These are phyloP conservation scores for Trogon surrucura DNA, from an alignment of 2,113 vertebrate genomes.

Conservation along the genomic window DNA sequence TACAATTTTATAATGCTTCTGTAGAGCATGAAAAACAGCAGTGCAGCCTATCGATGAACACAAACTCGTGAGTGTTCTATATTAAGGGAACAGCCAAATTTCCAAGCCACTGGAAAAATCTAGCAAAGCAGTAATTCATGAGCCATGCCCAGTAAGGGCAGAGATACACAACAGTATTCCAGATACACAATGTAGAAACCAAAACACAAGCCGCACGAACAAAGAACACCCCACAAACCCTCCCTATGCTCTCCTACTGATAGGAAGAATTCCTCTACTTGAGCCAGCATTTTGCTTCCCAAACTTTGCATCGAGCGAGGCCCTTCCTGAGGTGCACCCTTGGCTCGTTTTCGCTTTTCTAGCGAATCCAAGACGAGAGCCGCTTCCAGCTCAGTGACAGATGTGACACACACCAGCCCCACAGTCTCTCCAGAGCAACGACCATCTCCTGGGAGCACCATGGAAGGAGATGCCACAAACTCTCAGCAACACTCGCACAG, in stretches of 20 bases:
- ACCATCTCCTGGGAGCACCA: accelerated
- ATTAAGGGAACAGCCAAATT: not conserved
- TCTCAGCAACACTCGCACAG: not conserved
- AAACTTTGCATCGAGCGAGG: not conserved
- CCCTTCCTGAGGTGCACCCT: not conserved
- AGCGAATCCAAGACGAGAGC: not conserved
- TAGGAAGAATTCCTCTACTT: not conserved
- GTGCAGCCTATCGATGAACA: not conserved
- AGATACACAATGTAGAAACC: not conserved
- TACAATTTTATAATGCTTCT: not conserved
- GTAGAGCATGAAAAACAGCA: not conserved
- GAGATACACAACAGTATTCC: not conserved
- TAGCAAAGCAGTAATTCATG: not conserved
- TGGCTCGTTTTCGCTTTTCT: not conserved
- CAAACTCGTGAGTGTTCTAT: not conserved
- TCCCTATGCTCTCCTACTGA: not conserved
- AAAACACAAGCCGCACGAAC: not conserved
- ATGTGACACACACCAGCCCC: not conserved
- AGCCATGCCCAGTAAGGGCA: not conserved
- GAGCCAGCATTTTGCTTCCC: not conserved
- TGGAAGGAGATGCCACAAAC: not conserved
- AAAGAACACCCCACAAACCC: not conserved
- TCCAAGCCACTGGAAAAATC: not conserved
- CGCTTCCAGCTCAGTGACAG: not conserved
- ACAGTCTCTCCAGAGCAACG: not conserved